Conservation (phyloP, 1,140 invertebrate genomes). For the Drosophila parvula region DNA sequence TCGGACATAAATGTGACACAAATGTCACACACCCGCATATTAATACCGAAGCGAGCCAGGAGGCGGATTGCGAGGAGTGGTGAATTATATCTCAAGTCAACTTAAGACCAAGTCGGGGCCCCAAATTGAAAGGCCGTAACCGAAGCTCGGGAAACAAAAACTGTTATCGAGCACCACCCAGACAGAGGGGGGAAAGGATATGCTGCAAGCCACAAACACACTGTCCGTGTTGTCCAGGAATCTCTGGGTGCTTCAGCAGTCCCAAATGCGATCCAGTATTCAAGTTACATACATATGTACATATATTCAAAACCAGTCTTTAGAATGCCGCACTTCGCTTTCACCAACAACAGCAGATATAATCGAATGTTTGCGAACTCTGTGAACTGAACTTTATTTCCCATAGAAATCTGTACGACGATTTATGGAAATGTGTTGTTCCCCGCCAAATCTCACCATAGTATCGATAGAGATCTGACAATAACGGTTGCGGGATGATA, state of each 20-base stretch:
- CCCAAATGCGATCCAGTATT: not conserved
- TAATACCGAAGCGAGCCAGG: conserved; percentile 46
- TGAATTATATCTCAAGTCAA: conserved; percentile 49
- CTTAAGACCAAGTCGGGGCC: conserved; percentile 34
- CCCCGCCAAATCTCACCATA: too few relatives aligned
- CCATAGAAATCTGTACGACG: too few relatives aligned
- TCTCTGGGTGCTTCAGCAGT: conserved; percentile 1
- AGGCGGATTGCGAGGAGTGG: not conserved
- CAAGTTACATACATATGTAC: not conserved
- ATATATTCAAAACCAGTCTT: not conserved
- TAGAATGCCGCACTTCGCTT: not conserved
- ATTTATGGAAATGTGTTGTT: too few relatives aligned
- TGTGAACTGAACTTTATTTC: too few relatives aligned
- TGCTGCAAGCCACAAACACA: conserved; percentile 18
- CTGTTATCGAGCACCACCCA: conserved; percentile 46
- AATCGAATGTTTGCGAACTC: too few relatives aligned
- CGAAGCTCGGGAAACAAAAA: conserved; percentile 51
- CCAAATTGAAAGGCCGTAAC: conserved; percentile 54
- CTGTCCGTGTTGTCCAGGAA: conserved; percentile 26
- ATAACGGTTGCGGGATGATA: too few relatives aligned
- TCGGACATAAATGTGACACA: conserved; percentile 79
- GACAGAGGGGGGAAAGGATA: not conserved
- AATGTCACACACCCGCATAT: conserved; percentile 73
- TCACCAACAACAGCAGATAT: too few relatives aligned
- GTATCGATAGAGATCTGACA: too few relatives aligned